These are phyloP conservation scores for Dorcus parallelipipedus DNA, from an alignment of 2,888 invertebrate genomes.

Conservation along the genomic window DNA sequence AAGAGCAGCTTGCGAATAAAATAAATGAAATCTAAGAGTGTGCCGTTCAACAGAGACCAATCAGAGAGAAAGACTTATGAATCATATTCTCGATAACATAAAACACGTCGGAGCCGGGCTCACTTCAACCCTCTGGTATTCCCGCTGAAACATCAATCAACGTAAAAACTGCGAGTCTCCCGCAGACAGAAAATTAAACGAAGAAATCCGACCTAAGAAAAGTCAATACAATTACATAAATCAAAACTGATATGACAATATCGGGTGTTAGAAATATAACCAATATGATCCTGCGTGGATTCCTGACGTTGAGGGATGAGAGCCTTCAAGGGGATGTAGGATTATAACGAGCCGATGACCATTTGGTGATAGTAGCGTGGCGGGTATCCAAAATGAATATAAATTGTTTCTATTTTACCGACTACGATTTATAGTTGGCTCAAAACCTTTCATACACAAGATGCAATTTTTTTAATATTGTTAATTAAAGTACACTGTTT, in stretches of 20 bases:
- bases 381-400: constrained; percentile 1
- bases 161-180: constrained; percentile 12
- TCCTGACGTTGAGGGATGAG: constrained; percentile 32
- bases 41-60: too few relatives aligned
- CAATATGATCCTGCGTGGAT: constrained; percentile 41
- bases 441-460: constrained; percentile 2
- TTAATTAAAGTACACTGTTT: constrained; percentile 15
- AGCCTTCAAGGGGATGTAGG: constrained; percentile 23
- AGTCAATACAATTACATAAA: constrained; percentile 49
- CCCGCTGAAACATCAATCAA: constrained; percentile 14
- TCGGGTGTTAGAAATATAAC: constrained; percentile 45
- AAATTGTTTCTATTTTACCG: background rate
- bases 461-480: background rate
- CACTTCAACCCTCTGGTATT: too few relatives aligned
- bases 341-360: constrained; percentile 29
- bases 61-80: too few relatives aligned
- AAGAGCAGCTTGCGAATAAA: too few relatives aligned
- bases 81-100: too few relatives aligned
- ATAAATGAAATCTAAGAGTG: too few relatives aligned
- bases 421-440: too few relatives aligned
- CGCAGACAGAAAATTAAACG: constrained; percentile 28
- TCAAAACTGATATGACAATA: constrained; percentile 46
- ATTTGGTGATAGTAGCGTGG: constrained; percentile 7
- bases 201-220: constrained; percentile 32
- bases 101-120: too few relatives aligned